Evolutionary conservation across 1,140 invertebrate genomes (phyloP).

Genomic region (Yoshiicerus persimilis): DNA sequence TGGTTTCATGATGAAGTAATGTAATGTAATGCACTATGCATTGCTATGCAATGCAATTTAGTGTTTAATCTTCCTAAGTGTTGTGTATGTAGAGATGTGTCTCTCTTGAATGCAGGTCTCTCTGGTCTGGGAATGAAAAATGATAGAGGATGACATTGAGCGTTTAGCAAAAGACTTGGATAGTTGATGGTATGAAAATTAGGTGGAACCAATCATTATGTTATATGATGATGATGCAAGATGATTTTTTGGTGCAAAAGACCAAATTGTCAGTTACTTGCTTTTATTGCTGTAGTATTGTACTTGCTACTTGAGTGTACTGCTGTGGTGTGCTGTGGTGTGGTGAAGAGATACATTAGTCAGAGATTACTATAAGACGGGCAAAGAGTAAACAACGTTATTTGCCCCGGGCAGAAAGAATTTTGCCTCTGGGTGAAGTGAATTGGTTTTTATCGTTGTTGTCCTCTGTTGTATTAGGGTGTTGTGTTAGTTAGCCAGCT

Average conservation of each 20-base stretch:
- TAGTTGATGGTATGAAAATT: slow-evolving; percentile 29
- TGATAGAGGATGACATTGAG: slow-evolving; percentile 20
- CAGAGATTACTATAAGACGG: neutral
- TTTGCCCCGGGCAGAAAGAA: neutral
- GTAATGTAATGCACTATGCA: neutral
- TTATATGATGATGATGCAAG: slow-evolving; percentile 35
- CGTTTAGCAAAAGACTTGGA: neutral
- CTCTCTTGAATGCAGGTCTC: neutral
- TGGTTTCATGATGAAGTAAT: neutral
- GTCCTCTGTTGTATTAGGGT: neutral
- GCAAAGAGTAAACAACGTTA: slow-evolving; percentile 28
- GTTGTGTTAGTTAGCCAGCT: neutral
- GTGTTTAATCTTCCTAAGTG: neutral
- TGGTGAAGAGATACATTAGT: slow-evolving; percentile 8
- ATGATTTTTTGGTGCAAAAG: slow-evolving; percentile 30
- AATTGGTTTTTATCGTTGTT: neutral
- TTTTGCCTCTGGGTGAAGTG: slow-evolving; percentile 2
- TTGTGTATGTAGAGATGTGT: neutral
- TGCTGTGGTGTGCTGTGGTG: neutral
- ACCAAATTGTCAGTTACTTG: neutral
- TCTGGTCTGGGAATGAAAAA: slow-evolving; percentile 5
- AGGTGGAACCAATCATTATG: slow-evolving; percentile 42
- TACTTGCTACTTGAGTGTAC: too few species aligned
- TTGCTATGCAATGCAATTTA: neutral
- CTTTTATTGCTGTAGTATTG: neutral